A percentile compares a stretch with the other conserved stretches of the same genome.
Evolutionary conservation across 2,888 invertebrate genomes (phyloP).

Genomic region (Mantis religiosa): DNA sequence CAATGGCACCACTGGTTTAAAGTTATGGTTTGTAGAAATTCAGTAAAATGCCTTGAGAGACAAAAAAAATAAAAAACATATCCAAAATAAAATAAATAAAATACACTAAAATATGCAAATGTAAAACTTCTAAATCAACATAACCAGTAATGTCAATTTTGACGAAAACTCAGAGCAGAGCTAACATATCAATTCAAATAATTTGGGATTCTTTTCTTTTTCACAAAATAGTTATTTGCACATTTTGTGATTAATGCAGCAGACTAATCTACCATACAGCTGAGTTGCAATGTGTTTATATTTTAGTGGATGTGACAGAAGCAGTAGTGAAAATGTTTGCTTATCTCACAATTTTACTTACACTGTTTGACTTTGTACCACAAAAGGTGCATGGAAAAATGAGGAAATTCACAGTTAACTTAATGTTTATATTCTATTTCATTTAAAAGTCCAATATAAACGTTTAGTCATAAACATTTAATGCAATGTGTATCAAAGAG

Average conservation of each 20-base stretch:
- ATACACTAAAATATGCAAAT: no score
- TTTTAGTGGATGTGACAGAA: neutral
- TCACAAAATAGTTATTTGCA: neutral
- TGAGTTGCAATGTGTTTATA: neutral
- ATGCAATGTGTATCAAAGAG: neutral
- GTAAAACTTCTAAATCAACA: no score
- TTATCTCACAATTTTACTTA: slow-evolving; percentile 23
- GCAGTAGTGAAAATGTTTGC: neutral
- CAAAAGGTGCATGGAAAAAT: slow-evolving; percentile 27
- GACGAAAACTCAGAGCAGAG: no score
- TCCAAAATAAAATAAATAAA: no score
- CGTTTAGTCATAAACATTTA: neutral
- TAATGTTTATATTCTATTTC: neutral
- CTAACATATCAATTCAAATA: no score
- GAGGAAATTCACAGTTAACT: slow-evolving; percentile 13
- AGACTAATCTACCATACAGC: neutral
- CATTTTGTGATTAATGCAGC: neutral
- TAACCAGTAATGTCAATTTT: no score
- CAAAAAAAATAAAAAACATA: no score
- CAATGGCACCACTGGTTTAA: no score
- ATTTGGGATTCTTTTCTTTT: no score
- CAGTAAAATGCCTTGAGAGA: no score
- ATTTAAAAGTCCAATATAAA: neutral
- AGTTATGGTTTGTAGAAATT: no score
- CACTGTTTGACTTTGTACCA: slow-evolving; percentile 27